Evolutionary conservation across 2,888 invertebrate species (phyloP).

Genomic region (Tholera decimalis): DNA sequence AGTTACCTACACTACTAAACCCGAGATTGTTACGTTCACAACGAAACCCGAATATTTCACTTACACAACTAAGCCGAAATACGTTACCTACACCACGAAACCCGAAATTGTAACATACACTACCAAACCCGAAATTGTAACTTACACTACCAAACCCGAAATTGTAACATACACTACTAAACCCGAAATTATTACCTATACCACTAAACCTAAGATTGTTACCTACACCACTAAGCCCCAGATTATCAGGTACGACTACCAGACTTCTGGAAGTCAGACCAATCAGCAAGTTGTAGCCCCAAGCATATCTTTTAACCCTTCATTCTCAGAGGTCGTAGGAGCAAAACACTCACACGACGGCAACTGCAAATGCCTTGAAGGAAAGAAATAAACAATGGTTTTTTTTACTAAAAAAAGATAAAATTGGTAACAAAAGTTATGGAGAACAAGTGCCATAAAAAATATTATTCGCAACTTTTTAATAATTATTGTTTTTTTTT

Average conservation of each 20-base stretch:
- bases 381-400: constrained; percentile 73
- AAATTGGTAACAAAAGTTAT: constrained; percentile 63
- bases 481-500: constrained; percentile 48
- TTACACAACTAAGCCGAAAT: constrained; percentile 81
- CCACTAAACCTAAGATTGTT: constrained; percentile 77
- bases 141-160: constrained; percentile 74
- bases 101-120: constrained; percentile 75
- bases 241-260: constrained; percentile 76
- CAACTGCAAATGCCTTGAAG: constrained; percentile 85
- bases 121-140: constrained; percentile 74
- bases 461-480: constrained; percentile 51
- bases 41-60: constrained; percentile 76
- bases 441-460: constrained; percentile 81
- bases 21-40: constrained; percentile 74
- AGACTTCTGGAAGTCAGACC: constrained; percentile 84
- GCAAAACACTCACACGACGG: constrained; percentile 79
- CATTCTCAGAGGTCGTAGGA: constrained; percentile 78
- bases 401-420: constrained; percentile 22
- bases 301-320: constrained; percentile 79
- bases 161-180: constrained; percentile 76
- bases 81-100: constrained; percentile 75
- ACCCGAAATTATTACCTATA: constrained; percentile 76
- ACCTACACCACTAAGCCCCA: constrained; percentile 79
- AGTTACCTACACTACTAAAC: constrained; percentile 73
- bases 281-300: constrained; percentile 86